Conservation (phyloP, 1,140 invertebrate species). For the Sarcophaga peregrina region DNA sequence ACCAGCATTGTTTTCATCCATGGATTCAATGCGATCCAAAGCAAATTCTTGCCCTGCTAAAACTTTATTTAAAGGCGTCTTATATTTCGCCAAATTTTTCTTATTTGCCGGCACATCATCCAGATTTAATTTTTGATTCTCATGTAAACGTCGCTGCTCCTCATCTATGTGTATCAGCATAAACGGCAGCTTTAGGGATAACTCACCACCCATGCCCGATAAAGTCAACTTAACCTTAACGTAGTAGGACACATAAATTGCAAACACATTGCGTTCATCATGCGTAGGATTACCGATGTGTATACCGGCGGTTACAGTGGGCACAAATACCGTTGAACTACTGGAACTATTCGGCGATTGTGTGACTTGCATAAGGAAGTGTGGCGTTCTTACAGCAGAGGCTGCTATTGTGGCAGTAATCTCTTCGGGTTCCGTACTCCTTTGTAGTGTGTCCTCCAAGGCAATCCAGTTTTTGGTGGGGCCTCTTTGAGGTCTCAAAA, state of each 20-base stretch:
- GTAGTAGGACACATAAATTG: constrained; percentile 90
- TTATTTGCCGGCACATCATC: constrained; percentile 55
- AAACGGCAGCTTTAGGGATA: constrained; percentile 85
- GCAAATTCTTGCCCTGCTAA: constrained; percentile 8
- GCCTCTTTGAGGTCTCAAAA: constrained; percentile 76
- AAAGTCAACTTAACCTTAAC: constrained; percentile 85
- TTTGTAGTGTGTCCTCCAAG: constrained; percentile 61
- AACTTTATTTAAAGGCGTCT: constrained; percentile 21
- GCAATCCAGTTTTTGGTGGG: constrained; percentile 66
- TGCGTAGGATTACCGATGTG: constrained; percentile 54
- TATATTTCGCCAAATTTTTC: constrained; percentile 47
- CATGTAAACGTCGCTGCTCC: constrained; percentile 47
- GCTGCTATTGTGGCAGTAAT: constrained; percentile 62
- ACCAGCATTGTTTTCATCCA: constrained; percentile 55
- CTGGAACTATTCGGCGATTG: constrained; percentile 49
- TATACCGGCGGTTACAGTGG: constrained; percentile 12
- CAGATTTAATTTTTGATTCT: constrained; percentile 54
- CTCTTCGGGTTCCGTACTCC: constrained; percentile 64
- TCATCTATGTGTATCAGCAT: constrained; percentile 69
- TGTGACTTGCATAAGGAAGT: constrained; percentile 51
- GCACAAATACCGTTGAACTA: constrained; percentile 53
- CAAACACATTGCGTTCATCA: constrained; percentile 85
- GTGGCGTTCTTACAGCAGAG: constrained; percentile 61
- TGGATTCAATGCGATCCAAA: constrained; percentile 53
- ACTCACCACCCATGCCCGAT: constrained; percentile 81